phyloP scores from a whole-genome alignment of 2,113 vertebrate genomes.

The Etheostoma spectabile region DNA sequence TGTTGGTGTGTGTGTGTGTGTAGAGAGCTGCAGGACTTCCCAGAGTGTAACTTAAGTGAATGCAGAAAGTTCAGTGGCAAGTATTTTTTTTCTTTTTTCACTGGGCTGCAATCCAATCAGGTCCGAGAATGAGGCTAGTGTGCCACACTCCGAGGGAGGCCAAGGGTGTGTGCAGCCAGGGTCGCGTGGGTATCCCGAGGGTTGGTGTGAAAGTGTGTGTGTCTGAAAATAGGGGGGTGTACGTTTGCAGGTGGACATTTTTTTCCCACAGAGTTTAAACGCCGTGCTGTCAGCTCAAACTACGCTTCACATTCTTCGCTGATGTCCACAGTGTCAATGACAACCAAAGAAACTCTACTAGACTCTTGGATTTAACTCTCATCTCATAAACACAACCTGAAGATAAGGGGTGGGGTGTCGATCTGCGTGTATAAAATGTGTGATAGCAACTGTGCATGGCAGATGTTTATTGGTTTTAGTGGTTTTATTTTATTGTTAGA shows the following conservation, averaged over 20 bases:
- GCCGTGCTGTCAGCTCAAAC: conserved; percentile 35
- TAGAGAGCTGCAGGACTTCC: background rate
- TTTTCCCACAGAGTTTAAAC: conserved; percentile 65
- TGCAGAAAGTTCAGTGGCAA: conserved; percentile 3
- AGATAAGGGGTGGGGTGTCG: conserved; percentile 7
- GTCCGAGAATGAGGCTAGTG: conserved; percentile 66
- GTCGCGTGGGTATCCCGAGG: conserved; percentile 55
- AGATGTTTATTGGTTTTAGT: background rate
- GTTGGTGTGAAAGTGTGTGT: conserved; percentile 28
- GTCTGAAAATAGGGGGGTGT: conserved; percentile 75
- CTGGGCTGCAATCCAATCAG: conserved; percentile 47
- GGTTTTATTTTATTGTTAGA: conserved; percentile 1
- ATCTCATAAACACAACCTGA: conserved; percentile 17
- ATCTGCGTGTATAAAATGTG: background rate
- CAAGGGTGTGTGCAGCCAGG: conserved; percentile 51
- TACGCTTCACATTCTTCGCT: conserved; percentile 45
- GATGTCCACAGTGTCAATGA: conserved; percentile 36
- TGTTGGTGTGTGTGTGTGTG: too few relatives aligned
- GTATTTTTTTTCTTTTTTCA: background rate
- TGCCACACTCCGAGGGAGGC: conserved; percentile 49
- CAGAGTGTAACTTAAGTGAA: conserved; percentile 7
- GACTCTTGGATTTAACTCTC: background rate
- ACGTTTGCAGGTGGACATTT: conserved; percentile 46
- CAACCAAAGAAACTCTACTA: conserved; percentile 3
- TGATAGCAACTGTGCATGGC: background rate